A percentile compares a stretch with the other conserved stretches of the same genome.
Evolutionary conservation across 2,888 invertebrate species (phyloP).

Genomic region (Lacanobia wlatinum): DNA sequence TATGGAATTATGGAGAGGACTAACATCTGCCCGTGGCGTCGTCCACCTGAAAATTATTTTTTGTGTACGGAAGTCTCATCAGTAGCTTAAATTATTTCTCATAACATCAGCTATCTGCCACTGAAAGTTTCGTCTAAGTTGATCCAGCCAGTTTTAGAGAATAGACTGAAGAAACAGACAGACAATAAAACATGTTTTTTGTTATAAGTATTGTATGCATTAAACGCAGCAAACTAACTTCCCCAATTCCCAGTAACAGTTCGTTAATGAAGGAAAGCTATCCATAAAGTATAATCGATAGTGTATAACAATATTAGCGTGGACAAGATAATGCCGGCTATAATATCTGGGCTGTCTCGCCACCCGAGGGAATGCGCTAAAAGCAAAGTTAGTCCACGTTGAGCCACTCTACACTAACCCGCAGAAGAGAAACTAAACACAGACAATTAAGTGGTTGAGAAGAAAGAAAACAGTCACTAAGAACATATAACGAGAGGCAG

Average conservation of each 20-base stretch:
- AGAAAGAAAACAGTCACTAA: neutral
- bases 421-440: constrained; percentile 32
- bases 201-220: neutral
- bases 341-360: constrained; percentile 41
- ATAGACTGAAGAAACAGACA: too few relatives aligned
- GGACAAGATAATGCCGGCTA: constrained; percentile 52
- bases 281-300: constrained; percentile 35
- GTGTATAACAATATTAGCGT: constrained; percentile 43
- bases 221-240: neutral
- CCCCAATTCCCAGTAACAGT: neutral
- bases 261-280: constrained; percentile 10
- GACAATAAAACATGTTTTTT: too few relatives aligned
- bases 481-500: too few relatives aligned
- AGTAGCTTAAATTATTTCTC: too few relatives aligned
- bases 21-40: too few relatives aligned
- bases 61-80: too few relatives aligned
- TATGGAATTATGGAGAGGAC: neutral
- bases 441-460: neutral
- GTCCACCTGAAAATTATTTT: too few relatives aligned
- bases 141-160: too few relatives aligned
- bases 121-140: too few relatives aligned
- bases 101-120: too few relatives aligned
- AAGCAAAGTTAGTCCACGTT: constrained; percentile 58
- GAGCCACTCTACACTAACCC: neutral
- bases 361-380: constrained; percentile 58